These are phyloP conservation scores for Larimichthys crocea DNA, from an alignment of 2,113 vertebrate genomes.

Conservation along the genomic window DNA sequence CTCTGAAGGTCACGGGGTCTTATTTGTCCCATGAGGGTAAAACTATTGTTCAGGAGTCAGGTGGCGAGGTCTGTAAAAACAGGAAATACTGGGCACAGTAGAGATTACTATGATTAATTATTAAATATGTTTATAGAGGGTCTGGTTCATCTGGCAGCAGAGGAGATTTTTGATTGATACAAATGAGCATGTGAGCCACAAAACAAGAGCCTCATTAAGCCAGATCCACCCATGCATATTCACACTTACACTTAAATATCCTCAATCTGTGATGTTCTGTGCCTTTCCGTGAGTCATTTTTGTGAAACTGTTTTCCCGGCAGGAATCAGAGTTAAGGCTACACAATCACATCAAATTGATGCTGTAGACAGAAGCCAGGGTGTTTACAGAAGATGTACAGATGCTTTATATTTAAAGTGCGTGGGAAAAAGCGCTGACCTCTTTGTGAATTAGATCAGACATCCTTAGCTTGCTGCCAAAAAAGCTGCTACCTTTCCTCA, in stretches of 20 bases:
- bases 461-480: neutral
- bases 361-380: neutral
- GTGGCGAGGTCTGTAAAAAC: constrained; percentile 17
- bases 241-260: constrained; percentile 30
- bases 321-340: neutral
- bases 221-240: constrained; percentile 51
- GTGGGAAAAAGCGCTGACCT: neutral
- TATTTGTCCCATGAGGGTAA: constrained; percentile 36
- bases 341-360: neutral
- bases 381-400: neutral
- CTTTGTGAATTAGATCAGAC: neutral
- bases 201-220: constrained; percentile 10
- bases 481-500: neutral
- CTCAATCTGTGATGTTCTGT: constrained; percentile 20
- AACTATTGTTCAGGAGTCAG: constrained; percentile 48
- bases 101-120: constrained; percentile 5
- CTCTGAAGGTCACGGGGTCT: constrained; percentile 64
- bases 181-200: constrained; percentile 33
- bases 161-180: constrained; percentile 47
- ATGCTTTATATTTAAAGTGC: neutral
- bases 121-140: neutral
- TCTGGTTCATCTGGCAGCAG: constrained; percentile 17
- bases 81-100: constrained; percentile 4
- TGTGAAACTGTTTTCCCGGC: constrained; percentile 3
- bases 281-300: neutral